These are phyloP conservation scores for Palythoa grandiflora DNA, from an alignment of 92 coral and sea anemone species.

Conservation along the genomic window DNA sequence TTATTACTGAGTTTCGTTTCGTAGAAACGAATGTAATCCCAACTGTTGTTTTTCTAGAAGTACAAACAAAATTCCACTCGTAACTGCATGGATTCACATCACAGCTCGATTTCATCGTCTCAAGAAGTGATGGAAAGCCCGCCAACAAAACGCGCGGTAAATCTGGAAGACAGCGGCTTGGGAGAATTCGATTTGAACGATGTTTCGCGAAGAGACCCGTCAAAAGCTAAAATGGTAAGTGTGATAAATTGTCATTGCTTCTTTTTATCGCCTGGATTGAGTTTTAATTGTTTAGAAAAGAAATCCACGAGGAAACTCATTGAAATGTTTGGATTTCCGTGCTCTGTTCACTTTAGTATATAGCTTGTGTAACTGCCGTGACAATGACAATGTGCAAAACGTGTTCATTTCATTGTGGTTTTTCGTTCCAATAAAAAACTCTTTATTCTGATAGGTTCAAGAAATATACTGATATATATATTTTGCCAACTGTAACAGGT, in stretches of 20 bases:
- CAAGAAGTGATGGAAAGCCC: slow-evolving; percentile 61
- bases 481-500: neutral
- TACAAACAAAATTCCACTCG: neutral
- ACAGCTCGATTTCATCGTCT: slow-evolving; percentile 34
- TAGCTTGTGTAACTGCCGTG: neutral
- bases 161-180: slow-evolving; percentile 77
- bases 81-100: slow-evolving; percentile 10
- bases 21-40: slow-evolving; percentile 22
- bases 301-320: neutral
- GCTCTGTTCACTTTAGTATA: neutral
- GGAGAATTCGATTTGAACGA: slow-evolving; percentile 61
- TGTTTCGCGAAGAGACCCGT: slow-evolving; percentile 54
- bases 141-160: slow-evolving; percentile 55
- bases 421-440: neutral
- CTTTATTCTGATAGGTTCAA: neutral
- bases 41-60: slow-evolving; percentile 1
- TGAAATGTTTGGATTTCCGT: neutral
- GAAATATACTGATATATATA: neutral
- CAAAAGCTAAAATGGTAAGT: slow-evolving; percentile 59
- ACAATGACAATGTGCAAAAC: neutral
- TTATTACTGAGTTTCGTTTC: slow-evolving; percentile 15
- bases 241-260: neutral
- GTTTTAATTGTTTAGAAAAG: neutral
- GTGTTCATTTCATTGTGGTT: neutral
- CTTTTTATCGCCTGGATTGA: neutral